These are phyloP conservation scores for Harpagifer antarcticus DNA, from an alignment of 2,797 vertebrate genomes.

Conservation along the genomic window DNA sequence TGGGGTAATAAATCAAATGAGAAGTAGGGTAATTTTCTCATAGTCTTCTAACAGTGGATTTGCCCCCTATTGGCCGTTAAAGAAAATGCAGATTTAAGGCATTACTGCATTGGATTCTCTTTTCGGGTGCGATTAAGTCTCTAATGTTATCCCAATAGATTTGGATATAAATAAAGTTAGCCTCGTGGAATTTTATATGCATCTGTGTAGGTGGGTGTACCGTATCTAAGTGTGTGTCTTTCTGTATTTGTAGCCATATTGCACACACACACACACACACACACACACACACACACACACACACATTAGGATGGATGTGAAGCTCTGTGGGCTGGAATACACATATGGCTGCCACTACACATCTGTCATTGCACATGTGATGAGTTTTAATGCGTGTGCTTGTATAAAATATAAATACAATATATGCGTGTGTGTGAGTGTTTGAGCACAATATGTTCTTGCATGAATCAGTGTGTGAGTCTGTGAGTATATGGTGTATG, in stretches of 20 bases:
- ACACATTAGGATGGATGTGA: neutral
- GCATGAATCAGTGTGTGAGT: neutral
- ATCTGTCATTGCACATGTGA: neutral
- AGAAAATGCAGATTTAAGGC: too few species aligned
- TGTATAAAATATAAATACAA: neutral
- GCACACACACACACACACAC: neutral
- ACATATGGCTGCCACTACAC: neutral
- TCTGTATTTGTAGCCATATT: neutral
- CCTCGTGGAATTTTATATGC: neutral
- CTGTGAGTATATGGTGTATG: neutral
- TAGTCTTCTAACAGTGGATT: too few species aligned
- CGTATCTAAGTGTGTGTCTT: neutral
- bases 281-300: neutral
- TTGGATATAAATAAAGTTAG: constrained; percentile 7
- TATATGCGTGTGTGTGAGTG: neutral
- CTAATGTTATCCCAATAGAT: neutral
- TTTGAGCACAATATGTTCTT: neutral
- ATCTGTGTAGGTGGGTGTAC: neutral
- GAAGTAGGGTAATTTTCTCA: too few species aligned
- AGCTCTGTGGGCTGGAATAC: neutral
- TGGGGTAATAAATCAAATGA: too few species aligned
- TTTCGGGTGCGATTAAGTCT: too few species aligned
- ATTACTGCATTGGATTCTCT: too few species aligned
- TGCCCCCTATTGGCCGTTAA: too few species aligned
- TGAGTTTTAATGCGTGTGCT: neutral